A percentile compares a stretch with the other conserved stretches of the same genome.
These are phyloP conservation scores for Helicoverpa zea DNA, from an alignment of 1,140 invertebrate species.

Conservation along the genomic window DNA sequence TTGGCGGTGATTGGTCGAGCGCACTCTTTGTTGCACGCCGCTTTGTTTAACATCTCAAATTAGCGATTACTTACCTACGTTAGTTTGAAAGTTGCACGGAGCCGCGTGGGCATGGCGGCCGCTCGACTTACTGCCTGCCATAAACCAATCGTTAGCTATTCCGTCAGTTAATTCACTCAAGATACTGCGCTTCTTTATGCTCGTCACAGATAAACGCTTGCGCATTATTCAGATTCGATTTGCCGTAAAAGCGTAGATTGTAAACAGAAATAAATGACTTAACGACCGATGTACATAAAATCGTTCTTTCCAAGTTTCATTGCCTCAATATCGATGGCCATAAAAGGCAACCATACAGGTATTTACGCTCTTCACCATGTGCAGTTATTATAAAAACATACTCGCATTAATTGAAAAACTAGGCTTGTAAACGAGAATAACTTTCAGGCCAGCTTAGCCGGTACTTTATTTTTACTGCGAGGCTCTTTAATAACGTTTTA, in stretches of 20 bases:
- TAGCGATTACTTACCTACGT: conserved; percentile 64
- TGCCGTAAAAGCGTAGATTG: neutral
- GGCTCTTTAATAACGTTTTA: conserved; percentile 43
- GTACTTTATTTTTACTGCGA: conserved; percentile 35
- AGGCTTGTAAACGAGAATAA: conserved; percentile 16
- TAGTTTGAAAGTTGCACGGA: conserved; percentile 54
- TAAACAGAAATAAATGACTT: neutral
- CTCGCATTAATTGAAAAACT: conserved; percentile 23
- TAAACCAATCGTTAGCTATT: neutral
- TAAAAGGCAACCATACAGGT: conserved; percentile 27
- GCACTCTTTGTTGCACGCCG: conserved; percentile 71
- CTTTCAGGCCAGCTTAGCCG: conserved; percentile 13
- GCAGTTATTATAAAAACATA: conserved; percentile 35
- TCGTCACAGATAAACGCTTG: neutral
- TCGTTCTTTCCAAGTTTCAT: conserved; percentile 14
- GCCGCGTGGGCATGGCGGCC: conserved; percentile 24
- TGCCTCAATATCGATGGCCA: conserved; percentile 4
- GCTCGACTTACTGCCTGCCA: neutral
- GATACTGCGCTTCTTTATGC: conserved; percentile 7
- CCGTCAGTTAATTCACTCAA: neutral
- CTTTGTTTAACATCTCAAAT: conserved; percentile 76
- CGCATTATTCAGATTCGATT: conserved; percentile 24
- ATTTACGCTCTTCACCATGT: conserved; percentile 21
- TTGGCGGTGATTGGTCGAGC: conserved; percentile 72
- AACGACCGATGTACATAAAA: neutral